phyloP scores from a whole-genome alignment of 2,888 invertebrate species.

The Kryphioiulus occultus region DNA sequence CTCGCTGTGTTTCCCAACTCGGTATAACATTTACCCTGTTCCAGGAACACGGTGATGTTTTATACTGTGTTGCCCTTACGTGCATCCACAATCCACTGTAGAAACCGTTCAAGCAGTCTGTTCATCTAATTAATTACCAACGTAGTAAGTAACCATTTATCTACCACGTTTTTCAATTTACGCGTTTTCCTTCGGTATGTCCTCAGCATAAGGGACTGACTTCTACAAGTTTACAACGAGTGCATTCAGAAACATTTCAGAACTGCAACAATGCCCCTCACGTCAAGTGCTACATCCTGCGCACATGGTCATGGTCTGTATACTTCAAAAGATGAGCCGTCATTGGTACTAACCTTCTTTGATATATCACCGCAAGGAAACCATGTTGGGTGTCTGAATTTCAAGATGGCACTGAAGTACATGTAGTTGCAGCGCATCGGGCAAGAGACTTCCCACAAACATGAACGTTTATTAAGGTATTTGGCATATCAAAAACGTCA shows the following conservation, averaged over 20 bases:
- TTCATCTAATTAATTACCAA: too few species aligned
- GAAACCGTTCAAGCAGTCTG: too few species aligned
- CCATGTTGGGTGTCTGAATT: neutral
- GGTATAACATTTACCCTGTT: too few species aligned
- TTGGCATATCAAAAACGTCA: neutral
- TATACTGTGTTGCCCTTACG: too few species aligned
- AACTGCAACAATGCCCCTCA: neutral
- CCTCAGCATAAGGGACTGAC: too few species aligned
- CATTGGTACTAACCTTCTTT: neutral
- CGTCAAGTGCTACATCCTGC: neutral
- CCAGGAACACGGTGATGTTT: too few species aligned
- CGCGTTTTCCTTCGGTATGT: too few species aligned
- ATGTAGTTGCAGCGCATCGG: neutral
- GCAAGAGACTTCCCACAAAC: neutral
- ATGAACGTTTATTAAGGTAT: neutral
- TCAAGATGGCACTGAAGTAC: neutral
- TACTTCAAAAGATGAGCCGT: neutral
- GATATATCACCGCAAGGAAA: slow-evolving; percentile 2
- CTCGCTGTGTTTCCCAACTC: too few species aligned
- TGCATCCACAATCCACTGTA: too few species aligned
- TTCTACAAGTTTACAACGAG: neutral
- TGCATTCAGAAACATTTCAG: neutral
- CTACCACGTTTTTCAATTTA: too few species aligned
- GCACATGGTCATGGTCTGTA: neutral
- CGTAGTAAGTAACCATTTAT: too few species aligned